Conservation (phyloP, 2,113 vertebrate genomes). For the Myrmecophaga tridactyla region DNA sequence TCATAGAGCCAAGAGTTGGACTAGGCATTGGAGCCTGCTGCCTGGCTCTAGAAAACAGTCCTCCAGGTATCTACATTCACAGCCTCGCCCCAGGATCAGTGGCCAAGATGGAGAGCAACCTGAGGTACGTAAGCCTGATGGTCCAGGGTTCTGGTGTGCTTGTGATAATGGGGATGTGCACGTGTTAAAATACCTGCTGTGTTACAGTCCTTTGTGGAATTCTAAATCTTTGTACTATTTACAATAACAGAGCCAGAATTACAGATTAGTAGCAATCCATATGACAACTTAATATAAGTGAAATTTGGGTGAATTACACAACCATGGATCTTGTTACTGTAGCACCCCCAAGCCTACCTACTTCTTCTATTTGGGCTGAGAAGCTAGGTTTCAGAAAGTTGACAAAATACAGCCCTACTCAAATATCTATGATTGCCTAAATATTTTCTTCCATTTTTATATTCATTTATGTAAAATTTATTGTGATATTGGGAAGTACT, state of each 20-base stretch:
- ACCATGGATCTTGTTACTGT: neutral
- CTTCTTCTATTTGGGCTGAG: neutral
- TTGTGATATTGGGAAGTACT: neutral
- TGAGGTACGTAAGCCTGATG: conserved; percentile 84
- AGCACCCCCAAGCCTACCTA: neutral
- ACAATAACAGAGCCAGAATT: neutral
- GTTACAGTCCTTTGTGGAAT: neutral
- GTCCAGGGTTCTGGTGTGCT: neutral
- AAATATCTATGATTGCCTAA: neutral
- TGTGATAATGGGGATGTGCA: neutral
- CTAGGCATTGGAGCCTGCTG: conserved; percentile 95
- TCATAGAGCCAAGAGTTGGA: conserved; percentile 92
- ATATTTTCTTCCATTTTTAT: neutral
- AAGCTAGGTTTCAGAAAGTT: conserved; percentile 20
- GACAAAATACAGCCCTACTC: neutral
- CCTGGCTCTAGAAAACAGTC: conserved; percentile 90
- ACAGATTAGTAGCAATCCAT: neutral
- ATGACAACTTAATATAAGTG: neutral
- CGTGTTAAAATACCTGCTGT: neutral
- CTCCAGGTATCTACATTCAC: conserved; percentile 96
- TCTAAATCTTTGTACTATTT: neutral
- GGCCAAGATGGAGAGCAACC: conserved; percentile 95
- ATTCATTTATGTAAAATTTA: neutral
- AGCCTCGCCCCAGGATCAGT: conserved; percentile 95
- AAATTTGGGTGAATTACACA: neutral